These are phyloP conservation scores for Rhopalosiphum padi DNA, from an alignment of 1,140 invertebrate genomes.

Conservation along the genomic window DNA sequence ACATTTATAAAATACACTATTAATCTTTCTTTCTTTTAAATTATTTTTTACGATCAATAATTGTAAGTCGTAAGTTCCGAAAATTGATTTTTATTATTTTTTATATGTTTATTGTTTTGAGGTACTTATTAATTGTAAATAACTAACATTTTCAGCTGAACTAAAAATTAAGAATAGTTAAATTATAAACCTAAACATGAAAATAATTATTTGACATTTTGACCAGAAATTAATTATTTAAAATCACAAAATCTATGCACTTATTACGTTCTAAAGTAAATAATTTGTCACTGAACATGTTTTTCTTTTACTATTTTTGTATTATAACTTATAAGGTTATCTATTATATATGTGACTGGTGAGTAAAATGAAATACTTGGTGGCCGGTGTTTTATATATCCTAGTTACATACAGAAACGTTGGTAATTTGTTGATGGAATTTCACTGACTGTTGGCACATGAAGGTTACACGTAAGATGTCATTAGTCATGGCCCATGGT, in stretches of 20 bases:
- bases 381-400: neutral
- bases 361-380: constrained; percentile 27
- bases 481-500: constrained; percentile 48
- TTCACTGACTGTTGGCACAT: constrained; percentile 54
- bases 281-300: constrained; percentile 25
- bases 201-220: neutral
- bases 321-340: constrained; percentile 35
- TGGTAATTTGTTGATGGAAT: constrained; percentile 29
- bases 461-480: constrained; percentile 47
- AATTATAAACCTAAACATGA: neutral
- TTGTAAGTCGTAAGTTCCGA: neutral
- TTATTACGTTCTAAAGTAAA: constrained; percentile 22
- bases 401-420: constrained; percentile 31
- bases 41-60: neutral
- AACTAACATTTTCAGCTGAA: neutral
- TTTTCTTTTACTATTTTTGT: constrained; percentile 24
- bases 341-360: neutral
- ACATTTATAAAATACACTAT: too few relatives aligned
- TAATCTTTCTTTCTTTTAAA: neutral
- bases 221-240: neutral
- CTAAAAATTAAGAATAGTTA: neutral
- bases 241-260: neutral
- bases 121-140: neutral
- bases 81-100: neutral
- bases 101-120: neutral